Base-by-base conservation (phyloP, 1,140 invertebrate genomes). In the Orchesella cincta region DNA sequence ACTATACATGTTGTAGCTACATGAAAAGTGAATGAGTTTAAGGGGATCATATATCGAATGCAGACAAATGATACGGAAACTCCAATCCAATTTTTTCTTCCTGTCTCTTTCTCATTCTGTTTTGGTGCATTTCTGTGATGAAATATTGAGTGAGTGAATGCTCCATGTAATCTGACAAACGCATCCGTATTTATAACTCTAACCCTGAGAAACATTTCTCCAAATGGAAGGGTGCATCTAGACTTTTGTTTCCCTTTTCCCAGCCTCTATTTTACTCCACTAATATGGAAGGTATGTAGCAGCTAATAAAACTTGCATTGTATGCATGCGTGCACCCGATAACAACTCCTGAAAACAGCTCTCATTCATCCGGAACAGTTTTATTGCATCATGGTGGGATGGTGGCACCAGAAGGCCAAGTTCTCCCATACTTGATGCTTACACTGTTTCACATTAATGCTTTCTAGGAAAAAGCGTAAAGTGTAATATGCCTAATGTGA, bases 251-350 rank as follows among this genome's bases (percentile, higher is more conserved):
- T 57, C 52, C 52, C 52, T 8, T n/a, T n/a, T 46, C 39, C 39
- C 39, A 57, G 8, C 52, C 3, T 46, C 20, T 46, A 20, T 46
- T 46, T 26, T 57, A 57, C n/a, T 67, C 3, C 14, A 31, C 31
- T 3, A 3, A 33, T 14, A 33, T 14, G 26, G 62, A 67, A 29
- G 62, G 31, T 67, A 67, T 67, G 62, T 33, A 29, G 31, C 62
- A 31, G 62, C 62, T 67, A 67, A 67, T 67, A 31, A 33, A 67
- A 67, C 31, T 33, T 14, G 31, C 28, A 33, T 67, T 31, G 12
- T 31, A 67, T 33, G 62, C 62, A 31, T 67, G 62, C 31, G 14
- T 67, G 62, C 26, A 67, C 33, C 62, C 12, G 62, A 67, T 31
- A 67, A 67, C 62, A 67, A 33, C 62, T 67, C 2, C 28, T 33